Conservation (phyloP, 2,888 invertebrate genomes). For the Allolobophora icterica region DNA sequence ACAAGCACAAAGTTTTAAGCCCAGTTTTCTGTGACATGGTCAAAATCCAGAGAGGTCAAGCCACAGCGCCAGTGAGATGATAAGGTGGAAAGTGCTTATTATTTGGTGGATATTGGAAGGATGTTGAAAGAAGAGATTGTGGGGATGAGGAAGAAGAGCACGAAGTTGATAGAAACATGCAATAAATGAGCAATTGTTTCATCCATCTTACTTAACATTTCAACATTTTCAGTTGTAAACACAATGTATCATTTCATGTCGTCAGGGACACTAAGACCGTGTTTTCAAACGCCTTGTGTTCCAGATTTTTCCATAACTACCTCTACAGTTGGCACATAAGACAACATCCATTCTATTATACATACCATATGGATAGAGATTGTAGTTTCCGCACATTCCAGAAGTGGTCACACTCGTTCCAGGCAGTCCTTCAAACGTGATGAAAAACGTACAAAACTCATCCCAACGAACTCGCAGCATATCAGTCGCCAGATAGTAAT, state of each 20-base stretch:
- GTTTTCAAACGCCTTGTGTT: neutral
- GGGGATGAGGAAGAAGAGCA: too few relatives aligned
- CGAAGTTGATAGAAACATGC: too few relatives aligned
- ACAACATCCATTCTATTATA: neutral
- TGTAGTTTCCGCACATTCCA: constrained; percentile 55
- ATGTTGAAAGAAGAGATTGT: neutral
- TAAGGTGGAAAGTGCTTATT: neutral
- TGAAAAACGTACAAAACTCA: constrained; percentile 37
- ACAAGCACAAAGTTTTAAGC: neutral
- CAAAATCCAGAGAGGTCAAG: neutral
- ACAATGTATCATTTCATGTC: neutral
- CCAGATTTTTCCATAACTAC: neutral
- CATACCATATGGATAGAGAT: constrained; percentile 46
- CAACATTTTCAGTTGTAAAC: neutral
- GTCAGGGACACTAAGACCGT: neutral
- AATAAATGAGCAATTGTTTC: neutral
- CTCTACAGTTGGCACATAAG: neutral
- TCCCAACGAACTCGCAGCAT: constrained; percentile 32
- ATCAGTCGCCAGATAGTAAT: constrained; percentile 31
- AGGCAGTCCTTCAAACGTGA: constrained; percentile 41
- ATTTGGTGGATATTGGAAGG: neutral
- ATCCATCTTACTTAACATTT: neutral
- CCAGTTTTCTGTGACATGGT: neutral
- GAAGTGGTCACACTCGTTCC: constrained; percentile 47
- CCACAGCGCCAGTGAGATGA: neutral